These are phyloP conservation scores for Ciconia nigra DNA, from an alignment of 2,797 vertebrate genomes.

Conservation along the genomic window DNA sequence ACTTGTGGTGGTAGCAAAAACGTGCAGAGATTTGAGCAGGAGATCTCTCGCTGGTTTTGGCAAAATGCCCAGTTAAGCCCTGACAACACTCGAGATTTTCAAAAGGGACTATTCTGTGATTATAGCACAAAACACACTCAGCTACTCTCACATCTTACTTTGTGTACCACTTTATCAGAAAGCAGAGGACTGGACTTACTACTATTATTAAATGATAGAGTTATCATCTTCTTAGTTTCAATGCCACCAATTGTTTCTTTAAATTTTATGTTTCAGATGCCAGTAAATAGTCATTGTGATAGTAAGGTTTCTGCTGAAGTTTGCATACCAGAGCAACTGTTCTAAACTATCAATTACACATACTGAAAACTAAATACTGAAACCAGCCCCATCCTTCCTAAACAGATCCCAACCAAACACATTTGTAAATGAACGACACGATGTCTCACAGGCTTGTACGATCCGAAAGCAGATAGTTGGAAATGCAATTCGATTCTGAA, in stretches of 20 bases:
- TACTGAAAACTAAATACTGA: background rate
- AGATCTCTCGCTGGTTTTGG: background rate
- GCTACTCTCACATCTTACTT: background rate
- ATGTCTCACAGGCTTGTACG: background rate
- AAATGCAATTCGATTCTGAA: background rate
- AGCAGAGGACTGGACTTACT: background rate
- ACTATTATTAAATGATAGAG: background rate
- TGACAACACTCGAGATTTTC: background rate
- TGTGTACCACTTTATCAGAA: background rate
- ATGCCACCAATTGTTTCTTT: background rate
- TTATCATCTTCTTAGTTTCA: background rate
- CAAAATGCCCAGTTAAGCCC: background rate
- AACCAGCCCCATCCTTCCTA: background rate
- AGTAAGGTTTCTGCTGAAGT: background rate
- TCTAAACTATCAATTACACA: background rate
- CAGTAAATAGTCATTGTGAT: background rate
- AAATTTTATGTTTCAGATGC: background rate
- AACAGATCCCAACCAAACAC: background rate
- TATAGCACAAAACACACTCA: background rate
- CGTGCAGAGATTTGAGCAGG: background rate
- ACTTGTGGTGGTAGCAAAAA: constrained; percentile 1
- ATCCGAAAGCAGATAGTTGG: background rate
- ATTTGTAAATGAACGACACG: background rate
- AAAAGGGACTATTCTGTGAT: background rate
- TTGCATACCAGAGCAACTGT: background rate